Percentiles rank a stretch among this genome's conserved stretches.
Evolutionary conservation across 1,140 invertebrate genomes (phyloP).

Genomic region (Littorina saxatilis): DNA sequence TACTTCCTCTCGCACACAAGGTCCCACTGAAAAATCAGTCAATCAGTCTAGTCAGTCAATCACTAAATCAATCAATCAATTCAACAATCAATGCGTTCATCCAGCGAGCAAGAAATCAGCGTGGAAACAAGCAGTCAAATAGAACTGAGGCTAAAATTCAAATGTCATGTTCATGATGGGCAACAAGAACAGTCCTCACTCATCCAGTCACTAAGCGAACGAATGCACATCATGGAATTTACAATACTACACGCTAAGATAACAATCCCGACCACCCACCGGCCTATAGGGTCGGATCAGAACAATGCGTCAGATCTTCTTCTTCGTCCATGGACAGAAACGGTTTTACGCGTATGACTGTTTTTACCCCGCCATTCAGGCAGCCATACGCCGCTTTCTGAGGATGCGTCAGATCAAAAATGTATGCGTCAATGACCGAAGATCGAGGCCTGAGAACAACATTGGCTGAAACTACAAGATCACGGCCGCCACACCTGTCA

Average conservation of each 20-base stretch:
- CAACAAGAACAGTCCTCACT: background rate
- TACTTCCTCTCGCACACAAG: conserved; percentile 54
- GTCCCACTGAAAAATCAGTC: conserved; percentile 49
- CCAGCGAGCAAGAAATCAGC: background rate
- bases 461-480: background rate
- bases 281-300: background rate
- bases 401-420: too few species aligned
- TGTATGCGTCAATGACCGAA: too few species aligned
- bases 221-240: background rate
- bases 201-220: background rate
- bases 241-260: background rate
- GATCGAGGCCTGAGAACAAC: too few species aligned
- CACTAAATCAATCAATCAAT: too few species aligned
- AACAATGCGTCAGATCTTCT: background rate
- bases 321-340: too few species aligned
- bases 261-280: background rate
- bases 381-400: too few species aligned
- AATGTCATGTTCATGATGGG: background rate
- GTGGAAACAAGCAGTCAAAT: background rate
- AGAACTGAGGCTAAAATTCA: background rate
- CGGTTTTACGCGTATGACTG: too few species aligned
- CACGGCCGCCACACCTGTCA: background rate
- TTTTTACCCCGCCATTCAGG: too few species aligned
- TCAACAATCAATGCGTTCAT: too few species aligned
- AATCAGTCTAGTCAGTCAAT: background rate